Conservation (phyloP, 2,113 vertebrate species). For the Benitochromis conjunctus region DNA sequence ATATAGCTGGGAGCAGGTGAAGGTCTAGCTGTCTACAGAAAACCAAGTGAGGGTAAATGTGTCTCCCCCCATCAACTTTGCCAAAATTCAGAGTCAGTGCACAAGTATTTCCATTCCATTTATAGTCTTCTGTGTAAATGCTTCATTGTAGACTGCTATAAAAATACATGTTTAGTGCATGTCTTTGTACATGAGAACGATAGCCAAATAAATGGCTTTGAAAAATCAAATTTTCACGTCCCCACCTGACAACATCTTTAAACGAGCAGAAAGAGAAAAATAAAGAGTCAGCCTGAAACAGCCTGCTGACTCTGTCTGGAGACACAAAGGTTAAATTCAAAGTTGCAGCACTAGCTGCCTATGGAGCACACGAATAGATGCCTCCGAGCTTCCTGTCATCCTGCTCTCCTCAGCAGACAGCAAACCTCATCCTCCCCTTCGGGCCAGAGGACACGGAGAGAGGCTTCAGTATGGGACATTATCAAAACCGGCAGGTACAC, state of each 20-base stretch:
- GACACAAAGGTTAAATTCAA: background rate
- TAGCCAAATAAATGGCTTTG: too few relatives aligned
- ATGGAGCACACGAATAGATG: background rate
- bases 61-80: background rate
- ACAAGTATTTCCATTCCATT: background rate
- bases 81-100: background rate
- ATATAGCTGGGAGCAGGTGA: background rate
- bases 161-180: too few relatives aligned
- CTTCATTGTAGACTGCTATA: background rate
- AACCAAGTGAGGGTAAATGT: background rate
- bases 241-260: background rate
- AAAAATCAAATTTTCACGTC: background rate
- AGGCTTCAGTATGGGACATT: conserved; percentile 17
- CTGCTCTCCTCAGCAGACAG: background rate
- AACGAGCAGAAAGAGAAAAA: background rate
- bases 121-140: background rate
- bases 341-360: background rate
- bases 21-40: background rate
- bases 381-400: background rate
- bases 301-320: background rate
- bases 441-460: background rate
- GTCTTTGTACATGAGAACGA: background rate
- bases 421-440: background rate
- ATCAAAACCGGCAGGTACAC: background rate
- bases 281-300: background rate